Evolutionary conservation across 2,888 invertebrate genomes (phyloP), one percentile per base, ranked within the genome.

Genomic region (Polymixis lichenea): DNA sequence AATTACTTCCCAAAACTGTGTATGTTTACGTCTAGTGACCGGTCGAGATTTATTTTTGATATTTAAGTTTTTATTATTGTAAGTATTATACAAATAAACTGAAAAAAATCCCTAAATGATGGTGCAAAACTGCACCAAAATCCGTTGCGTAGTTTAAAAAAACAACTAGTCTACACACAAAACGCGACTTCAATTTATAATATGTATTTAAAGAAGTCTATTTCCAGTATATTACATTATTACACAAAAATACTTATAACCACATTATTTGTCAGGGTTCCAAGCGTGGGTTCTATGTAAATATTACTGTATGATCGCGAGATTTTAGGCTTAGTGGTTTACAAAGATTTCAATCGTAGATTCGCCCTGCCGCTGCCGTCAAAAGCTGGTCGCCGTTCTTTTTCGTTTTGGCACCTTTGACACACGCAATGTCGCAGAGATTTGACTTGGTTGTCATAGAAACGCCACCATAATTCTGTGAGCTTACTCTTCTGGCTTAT

Each of bases 221-320:
- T 71, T 76, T 60, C 51, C 25, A 65, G 43, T 66, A 19, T 56
- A 56, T 38, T 64, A 22, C 61, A 65, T 22, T 62, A 43, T 43
- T 17, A 55, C 22, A 77, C 55, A 61, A 25, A 68, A 72, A 72
- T 67, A 46, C n/a, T n/a, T 25, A 25, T n/a, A 58, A 17, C 19
- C 38, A 32, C 83, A 43, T 32, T 72, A 65, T 62, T 83, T 84
- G 64, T 71, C 70, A 73, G 60, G 61, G 51, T 80, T 74, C 61
- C 66, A 70, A 61, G 61, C 72, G 68, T 75, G 51, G 66, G 56
- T 69, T 66, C 32, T 70, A 38, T 51, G 72, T 81, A 78, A 81
- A 84, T 70, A 78, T 75, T 43, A 49, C 46, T 66, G 25, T 19
- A 60, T 46, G 66, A 83, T 68, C 22, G 8, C 32, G 13, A 61